Percentiles rank a stretch among this genome's conserved stretches.
These are phyloP conservation scores for Semnopithecus entellus DNA, from an alignment of 2,113 vertebrate species.

Conservation along the genomic window DNA sequence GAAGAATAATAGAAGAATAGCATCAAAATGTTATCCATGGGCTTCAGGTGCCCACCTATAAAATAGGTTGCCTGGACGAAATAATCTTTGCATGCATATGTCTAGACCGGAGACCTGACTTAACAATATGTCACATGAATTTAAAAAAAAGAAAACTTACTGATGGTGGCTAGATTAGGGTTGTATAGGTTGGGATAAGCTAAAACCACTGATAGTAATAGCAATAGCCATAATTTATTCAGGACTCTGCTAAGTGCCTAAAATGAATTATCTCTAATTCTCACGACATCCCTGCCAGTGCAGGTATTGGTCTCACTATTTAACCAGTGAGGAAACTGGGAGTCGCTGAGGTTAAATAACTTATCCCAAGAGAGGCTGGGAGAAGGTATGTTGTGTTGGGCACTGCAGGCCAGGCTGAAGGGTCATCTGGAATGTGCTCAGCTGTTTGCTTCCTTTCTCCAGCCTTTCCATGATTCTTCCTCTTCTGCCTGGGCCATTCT, in stretches of 20 bases:
- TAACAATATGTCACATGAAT: not conserved
- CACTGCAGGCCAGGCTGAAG: rapidly evolving
- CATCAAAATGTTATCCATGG: no score
- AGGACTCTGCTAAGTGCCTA: not conserved
- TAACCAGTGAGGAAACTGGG: not conserved
- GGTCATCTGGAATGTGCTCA: not conserved
- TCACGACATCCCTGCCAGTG: not conserved
- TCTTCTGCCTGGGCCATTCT: not conserved
- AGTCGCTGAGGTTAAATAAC: not conserved
- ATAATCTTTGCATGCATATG: not conserved
- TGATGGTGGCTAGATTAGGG: not conserved
- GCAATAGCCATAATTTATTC: not conserved
- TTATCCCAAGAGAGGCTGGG: not conserved
- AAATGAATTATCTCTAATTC: not conserved
- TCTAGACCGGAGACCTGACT: not conserved
- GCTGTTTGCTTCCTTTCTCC: not conserved
- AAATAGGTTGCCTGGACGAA: not conserved
- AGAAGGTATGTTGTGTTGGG: no score
- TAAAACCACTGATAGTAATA: not conserved
- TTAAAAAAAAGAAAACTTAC: no score
- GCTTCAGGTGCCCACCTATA: not conserved
- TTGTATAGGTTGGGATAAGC: not conserved
- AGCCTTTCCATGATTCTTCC: not conserved
- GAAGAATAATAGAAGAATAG: not conserved
- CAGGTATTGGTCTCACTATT: no score